phyloP scores from a whole-genome alignment of 2,797 vertebrate genomes.

The Avahi laniger region DNA sequence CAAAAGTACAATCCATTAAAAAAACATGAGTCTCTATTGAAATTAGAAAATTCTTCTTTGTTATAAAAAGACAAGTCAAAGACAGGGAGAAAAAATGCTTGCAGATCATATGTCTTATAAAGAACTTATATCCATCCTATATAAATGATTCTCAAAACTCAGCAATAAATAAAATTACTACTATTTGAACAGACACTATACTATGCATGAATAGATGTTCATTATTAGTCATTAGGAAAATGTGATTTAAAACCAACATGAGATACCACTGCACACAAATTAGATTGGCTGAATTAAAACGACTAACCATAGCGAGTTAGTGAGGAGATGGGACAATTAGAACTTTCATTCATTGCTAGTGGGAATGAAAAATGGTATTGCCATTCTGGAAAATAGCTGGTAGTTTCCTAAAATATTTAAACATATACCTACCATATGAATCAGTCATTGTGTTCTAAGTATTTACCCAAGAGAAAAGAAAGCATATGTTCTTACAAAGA shows the following conservation, averaged over 20 bases:
- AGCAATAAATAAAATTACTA: not conserved
- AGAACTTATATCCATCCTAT: not conserved
- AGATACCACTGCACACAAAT: not conserved
- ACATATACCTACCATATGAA: not conserved
- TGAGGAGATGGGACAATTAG: not conserved
- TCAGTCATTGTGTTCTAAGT: not conserved
- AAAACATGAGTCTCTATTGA: not conserved
- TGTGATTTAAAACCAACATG: not conserved
- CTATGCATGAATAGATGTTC: not conserved
- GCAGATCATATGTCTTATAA: not conserved
- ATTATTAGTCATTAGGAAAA: not conserved
- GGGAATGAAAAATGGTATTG: not conserved
- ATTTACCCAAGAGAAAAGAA: not conserved
- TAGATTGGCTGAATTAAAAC: not conserved
- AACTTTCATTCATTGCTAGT: not conserved
- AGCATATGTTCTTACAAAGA: not conserved
- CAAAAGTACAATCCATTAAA: not conserved
- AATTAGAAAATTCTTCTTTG: not conserved
- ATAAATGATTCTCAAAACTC: not conserved
- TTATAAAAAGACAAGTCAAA: not conserved
- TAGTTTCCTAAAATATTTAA: not conserved
- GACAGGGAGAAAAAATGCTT: not conserved
- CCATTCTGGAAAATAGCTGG: not conserved
- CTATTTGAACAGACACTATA: not conserved
- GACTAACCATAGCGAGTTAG: not conserved